phyloP scores from a whole-genome alignment of 2,113 vertebrate species.

The Micromys minutus region DNA sequence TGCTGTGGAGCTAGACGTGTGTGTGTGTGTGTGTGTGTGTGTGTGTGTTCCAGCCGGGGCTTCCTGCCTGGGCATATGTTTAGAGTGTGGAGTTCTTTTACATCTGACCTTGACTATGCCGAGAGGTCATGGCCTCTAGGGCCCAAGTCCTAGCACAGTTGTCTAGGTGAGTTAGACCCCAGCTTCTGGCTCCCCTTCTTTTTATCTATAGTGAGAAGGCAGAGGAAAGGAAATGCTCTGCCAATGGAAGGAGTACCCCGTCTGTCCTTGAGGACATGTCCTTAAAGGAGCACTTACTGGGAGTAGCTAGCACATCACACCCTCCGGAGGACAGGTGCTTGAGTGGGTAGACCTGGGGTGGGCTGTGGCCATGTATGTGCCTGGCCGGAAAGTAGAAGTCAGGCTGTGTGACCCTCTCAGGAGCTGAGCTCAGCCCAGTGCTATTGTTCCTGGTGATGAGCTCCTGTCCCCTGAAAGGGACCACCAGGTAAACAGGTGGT shows the following conservation, averaged over 20 bases:
- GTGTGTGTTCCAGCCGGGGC: not conserved
- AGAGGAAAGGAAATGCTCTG: not conserved
- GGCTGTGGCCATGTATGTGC: rapidly evolving
- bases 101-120: not conserved
- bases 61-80: rapidly evolving
- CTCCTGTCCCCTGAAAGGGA: no score
- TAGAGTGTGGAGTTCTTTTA: no score
- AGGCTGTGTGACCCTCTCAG: not conserved
- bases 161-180: not conserved
- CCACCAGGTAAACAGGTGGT: not conserved
- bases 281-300: not conserved
- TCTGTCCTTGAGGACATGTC: rapidly evolving
- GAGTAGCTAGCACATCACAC: rapidly evolving
- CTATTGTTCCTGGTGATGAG: not conserved
- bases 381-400: not conserved
- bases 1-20: not conserved
- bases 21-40: not conserved
- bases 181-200: not conserved
- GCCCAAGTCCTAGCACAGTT: not conserved
- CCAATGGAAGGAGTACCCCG: rapidly evolving
- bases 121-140: not conserved
- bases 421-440: not conserved
- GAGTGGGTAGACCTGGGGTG: rapidly evolving
- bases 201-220: not conserved
- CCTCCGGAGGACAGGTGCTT: not conserved